These are phyloP conservation scores for Lepeophtheirus salmonis DNA, from an alignment of 1,140 invertebrate genomes.

Conservation along the genomic window DNA sequence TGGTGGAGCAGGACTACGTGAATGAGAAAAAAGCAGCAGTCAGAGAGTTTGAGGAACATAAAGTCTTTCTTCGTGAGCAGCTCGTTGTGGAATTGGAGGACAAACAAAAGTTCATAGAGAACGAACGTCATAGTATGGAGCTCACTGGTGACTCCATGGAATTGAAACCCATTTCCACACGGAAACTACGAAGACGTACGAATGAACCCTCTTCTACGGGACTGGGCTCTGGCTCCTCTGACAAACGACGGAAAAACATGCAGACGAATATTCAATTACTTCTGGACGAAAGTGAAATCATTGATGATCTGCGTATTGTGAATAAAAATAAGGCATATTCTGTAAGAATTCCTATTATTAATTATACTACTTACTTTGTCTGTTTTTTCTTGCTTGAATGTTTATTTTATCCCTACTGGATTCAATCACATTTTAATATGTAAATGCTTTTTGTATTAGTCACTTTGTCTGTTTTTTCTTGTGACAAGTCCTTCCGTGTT, in stretches of 20 bases:
- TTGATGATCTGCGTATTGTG: constrained; percentile 65
- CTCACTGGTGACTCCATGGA: constrained; percentile 63
- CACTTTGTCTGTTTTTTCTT: no score
- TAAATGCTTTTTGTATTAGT: no score
- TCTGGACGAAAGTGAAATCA: constrained; percentile 70
- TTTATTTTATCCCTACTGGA: neutral
- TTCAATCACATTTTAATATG: no score
- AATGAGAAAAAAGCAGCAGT: constrained; percentile 65
- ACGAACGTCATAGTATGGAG: constrained; percentile 64
- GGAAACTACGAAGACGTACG: constrained; percentile 69
- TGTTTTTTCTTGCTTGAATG: no score
- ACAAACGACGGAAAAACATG: constrained; percentile 47
- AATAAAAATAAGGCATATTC: constrained; percentile 36
- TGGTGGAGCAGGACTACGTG: constrained; percentile 66
- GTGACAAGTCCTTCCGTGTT: no score
- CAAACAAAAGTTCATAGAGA: constrained; percentile 67
- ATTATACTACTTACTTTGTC: no score
- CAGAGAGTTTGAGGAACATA: constrained; percentile 88
- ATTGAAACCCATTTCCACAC: constrained; percentile 47
- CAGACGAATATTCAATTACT: constrained; percentile 61
- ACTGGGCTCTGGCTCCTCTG: constrained; percentile 24
- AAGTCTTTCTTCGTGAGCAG: constrained; percentile 72
- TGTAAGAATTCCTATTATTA: no score
- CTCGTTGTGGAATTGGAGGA: constrained; percentile 78
- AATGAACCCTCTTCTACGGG: constrained; percentile 67